phyloP scores from a whole-genome alignment of 2,797 vertebrate species.

The Graptemys geographica region DNA sequence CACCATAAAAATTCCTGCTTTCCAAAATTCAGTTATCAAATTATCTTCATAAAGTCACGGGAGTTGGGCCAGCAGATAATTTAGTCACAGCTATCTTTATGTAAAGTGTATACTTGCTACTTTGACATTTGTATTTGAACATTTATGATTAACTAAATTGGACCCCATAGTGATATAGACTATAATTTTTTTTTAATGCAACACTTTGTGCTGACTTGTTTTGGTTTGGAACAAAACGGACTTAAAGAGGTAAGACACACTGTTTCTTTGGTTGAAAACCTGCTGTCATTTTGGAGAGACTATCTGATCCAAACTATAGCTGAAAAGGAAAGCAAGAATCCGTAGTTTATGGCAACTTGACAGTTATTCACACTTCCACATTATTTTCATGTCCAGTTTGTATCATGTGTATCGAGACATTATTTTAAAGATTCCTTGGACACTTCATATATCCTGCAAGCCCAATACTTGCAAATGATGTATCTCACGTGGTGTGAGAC shows the following conservation, averaged over 20 bases:
- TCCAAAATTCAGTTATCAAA: background rate
- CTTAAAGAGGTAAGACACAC: background rate
- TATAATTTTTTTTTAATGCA: background rate
- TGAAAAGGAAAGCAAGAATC: background rate
- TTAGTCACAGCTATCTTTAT: background rate
- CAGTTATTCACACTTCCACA: background rate
- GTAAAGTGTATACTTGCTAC: background rate
- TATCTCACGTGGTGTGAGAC: background rate
- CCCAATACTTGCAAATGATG: fast-evolving
- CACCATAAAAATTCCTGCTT: background rate
- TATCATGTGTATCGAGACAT: background rate
- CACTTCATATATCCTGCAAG: background rate
- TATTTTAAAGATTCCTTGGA: background rate
- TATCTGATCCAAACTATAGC: background rate
- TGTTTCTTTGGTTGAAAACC: conserved; percentile 8
- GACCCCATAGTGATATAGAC: background rate
- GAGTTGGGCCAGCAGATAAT: background rate
- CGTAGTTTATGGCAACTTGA: background rate
- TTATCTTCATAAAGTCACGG: background rate
- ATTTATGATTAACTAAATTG: conserved; percentile 16
- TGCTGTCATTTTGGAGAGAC: background rate
- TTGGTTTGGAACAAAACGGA: conserved; percentile 40
- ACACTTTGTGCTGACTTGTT: conserved; percentile 25
- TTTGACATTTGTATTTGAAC: background rate
- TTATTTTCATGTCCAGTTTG: background rate